Conservation (phyloP, 30 jellyfish, hydroid and myxozoan species). For the Aurelia aurita region DNA sequence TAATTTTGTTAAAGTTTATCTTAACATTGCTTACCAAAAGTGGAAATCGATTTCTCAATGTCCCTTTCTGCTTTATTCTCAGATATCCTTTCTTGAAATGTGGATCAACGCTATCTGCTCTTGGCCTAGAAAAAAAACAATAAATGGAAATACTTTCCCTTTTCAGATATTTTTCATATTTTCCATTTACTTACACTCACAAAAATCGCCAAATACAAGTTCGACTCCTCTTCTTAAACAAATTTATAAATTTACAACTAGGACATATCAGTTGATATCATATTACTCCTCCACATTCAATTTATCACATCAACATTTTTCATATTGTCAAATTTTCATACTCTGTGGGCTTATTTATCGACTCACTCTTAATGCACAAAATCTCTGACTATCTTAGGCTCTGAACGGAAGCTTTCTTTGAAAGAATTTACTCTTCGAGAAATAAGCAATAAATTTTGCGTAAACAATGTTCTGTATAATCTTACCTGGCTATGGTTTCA, state of each 20-base stretch:
- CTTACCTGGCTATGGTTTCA: conserved; percentile 38
- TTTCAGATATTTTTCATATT: no score
- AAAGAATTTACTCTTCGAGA: neutral
- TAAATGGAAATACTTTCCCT: no score
- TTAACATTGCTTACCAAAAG: conserved; percentile 65
- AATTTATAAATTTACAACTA: neutral
- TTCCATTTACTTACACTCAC: neutral
- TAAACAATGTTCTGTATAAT: neutral
- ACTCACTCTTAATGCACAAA: neutral
- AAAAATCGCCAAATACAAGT: neutral
- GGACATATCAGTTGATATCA: no score
- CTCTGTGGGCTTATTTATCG: neutral
- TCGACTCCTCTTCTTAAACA: neutral
- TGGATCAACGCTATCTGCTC: conserved; percentile 59
- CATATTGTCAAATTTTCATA: neutral
- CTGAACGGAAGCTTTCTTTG: neutral
- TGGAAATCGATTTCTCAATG: conserved; percentile 83
- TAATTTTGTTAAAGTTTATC: neutral
- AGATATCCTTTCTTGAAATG: conserved; percentile 85
- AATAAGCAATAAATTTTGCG: neutral
- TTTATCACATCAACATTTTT: neutral
- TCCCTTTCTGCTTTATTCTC: conserved; percentile 89
- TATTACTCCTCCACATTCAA: no score
- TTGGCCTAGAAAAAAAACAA: conserved; percentile 6
- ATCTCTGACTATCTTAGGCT: neutral